A percentile compares a stretch with the other conserved stretches of the same genome.
These are phyloP conservation scores for Anarhynchus alexandrinus DNA, from an alignment of 2,113 vertebrate genomes.

Conservation along the genomic window DNA sequence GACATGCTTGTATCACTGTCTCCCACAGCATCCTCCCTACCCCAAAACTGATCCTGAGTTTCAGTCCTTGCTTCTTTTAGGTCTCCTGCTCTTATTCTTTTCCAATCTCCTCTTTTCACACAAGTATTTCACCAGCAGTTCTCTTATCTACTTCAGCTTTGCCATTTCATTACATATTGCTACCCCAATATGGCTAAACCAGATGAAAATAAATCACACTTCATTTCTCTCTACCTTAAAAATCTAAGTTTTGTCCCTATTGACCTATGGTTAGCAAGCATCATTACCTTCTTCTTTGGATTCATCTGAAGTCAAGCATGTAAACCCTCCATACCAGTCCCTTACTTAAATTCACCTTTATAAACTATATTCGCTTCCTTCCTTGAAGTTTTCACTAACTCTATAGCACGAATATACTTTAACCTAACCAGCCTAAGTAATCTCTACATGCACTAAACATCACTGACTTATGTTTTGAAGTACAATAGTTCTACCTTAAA, in stretches of 20 bases:
- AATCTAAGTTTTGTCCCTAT: not conserved
- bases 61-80: not conserved
- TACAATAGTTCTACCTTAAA: not conserved
- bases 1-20: not conserved
- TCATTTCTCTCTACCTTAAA: not conserved
- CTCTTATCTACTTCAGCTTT: not conserved
- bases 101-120: not conserved
- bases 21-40: not conserved
- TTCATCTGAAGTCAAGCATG: not conserved
- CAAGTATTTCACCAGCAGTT: not conserved
- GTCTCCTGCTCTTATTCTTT: not conserved
- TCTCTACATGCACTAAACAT: not conserved
- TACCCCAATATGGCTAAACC: not conserved
- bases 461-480: not conserved
- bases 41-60: not conserved
- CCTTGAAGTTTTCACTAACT: not conserved
- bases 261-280: fast-evolving
- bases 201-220: not conserved
- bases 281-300: not conserved
- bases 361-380: not conserved
- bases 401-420: not conserved
- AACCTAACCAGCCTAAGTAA: not conserved
- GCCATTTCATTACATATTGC: not conserved
- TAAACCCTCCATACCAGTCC: not conserved
- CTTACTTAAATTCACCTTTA: not conserved